Evolutionary conservation across 2,888 invertebrate species (phyloP).

Genomic region (Nemapogon koenigi): DNA sequence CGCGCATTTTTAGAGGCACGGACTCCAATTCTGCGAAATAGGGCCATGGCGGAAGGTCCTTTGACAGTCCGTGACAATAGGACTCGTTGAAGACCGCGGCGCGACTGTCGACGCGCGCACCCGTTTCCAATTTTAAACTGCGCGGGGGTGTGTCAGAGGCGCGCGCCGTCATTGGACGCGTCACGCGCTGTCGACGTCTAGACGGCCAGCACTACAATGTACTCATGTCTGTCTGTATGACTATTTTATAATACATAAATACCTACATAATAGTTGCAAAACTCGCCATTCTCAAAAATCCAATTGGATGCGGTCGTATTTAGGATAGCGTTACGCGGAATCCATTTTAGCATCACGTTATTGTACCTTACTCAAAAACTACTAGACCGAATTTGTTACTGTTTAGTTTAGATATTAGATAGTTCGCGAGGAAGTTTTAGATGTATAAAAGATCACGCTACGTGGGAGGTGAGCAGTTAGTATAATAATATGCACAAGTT

Average conservation of each 20-base stretch:
- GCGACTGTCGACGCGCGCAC: constrained; percentile 46
- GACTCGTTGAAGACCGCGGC: constrained; percentile 37
- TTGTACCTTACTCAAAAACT: too few species aligned
- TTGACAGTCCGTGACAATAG: constrained; percentile 31
- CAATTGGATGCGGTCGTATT: too few species aligned
- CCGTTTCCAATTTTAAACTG: constrained; percentile 50
- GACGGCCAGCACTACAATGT: constrained; percentile 3
- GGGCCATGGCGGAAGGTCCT: constrained; percentile 39
- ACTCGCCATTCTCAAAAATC: too few species aligned
- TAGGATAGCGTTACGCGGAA: too few species aligned
- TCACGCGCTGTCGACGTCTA: constrained; percentile 15
- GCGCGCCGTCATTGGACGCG: constrained; percentile 32
- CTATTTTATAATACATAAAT: background rate
- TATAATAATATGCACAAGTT: too few species aligned
- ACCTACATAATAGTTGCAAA: too few species aligned
- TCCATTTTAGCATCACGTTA: too few species aligned
- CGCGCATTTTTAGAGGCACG: constrained; percentile 41
- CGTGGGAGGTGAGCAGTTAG: too few species aligned
- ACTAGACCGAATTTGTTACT: too few species aligned
- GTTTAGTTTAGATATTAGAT: too few species aligned
- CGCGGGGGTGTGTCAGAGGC: constrained; percentile 53
- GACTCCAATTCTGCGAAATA: constrained; percentile 47
- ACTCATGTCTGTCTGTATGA: background rate
- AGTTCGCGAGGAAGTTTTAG: too few species aligned
- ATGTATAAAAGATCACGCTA: too few species aligned